A percentile compares a stretch with the other conserved stretches of the same genome.
These are phyloP conservation scores for Drosophila sulfurigaster DNA, from an alignment of 1,140 invertebrate species.

Conservation along the genomic window DNA sequence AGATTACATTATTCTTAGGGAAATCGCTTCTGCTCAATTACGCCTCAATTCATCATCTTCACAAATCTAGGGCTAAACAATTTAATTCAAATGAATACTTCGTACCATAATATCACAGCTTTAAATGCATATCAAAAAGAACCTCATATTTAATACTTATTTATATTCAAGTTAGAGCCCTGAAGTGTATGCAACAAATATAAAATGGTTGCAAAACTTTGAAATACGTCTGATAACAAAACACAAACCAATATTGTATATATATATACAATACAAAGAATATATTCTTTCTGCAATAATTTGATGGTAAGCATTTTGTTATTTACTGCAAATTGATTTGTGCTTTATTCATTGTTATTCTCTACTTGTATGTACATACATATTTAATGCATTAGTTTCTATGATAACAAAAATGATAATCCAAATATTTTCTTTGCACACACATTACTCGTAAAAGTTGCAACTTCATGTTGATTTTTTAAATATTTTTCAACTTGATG, in stretches of 20 bases:
- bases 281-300: background rate
- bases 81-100: too few relatives aligned
- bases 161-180: too few relatives aligned
- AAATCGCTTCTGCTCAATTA: too few relatives aligned
- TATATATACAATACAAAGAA: too few relatives aligned
- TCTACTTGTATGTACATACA: background rate
- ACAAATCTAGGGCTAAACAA: too few relatives aligned
- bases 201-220: background rate
- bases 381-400: background rate
- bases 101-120: too few relatives aligned
- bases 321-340: background rate
- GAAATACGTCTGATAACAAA: background rate
- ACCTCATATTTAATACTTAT: too few relatives aligned
- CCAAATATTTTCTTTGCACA: background rate
- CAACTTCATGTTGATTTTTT: background rate
- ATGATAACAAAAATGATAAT: background rate
- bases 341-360: background rate
- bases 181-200: background rate
- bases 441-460: conserved; percentile 2
- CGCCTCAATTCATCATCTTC: too few relatives aligned
- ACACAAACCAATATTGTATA: background rate
- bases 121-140: too few relatives aligned
- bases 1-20: too few relatives aligned
- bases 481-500: conserved; percentile 1
- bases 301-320: background rate